Evolutionary conservation across 2,888 invertebrate genomes (phyloP), one percentile per base, ranked within the genome.

Genomic region (Halocaridina rubra): DNA sequence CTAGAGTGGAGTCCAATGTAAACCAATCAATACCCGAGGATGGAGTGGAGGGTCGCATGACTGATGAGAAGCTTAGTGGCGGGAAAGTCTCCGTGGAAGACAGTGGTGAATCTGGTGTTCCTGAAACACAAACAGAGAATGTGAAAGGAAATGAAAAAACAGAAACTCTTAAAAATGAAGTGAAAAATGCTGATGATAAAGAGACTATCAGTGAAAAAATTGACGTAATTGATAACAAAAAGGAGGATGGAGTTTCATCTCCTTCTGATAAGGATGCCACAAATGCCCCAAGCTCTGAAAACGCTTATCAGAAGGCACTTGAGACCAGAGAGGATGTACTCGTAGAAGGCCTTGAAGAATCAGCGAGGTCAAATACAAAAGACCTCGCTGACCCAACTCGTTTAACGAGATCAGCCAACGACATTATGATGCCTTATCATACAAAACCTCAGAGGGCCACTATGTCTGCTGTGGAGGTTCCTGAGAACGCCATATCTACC

Each of bases 11-110:
- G 78, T 13, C 78, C 72, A 10, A 27, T 29, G 32, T 53, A 27
- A 61, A 69, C 82, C 82, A 84, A 84, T 84, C 82, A 84, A 84
- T 84, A 84, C 71, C 72, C 39, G 33, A 22, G 82, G 78, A 84
- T 72, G 82, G 82, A 33, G 82, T 19, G 27, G 72, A 33, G 72
- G 72, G 59, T 39, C 71, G 82, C 82, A 67, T 64, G 72, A 53
- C 32, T 24, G 59, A 61, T 71, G 78, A 61, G 82, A 75, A 75
- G 76, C 61, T 39, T 80, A 69, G 82, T 78, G 82, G 82, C 78
- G 82, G 82, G 59, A 72, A 84, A 72, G 59, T 30, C 78, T n/a
- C 82, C 1, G 19, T 32, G 61, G 32, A 27, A 30, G 72, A 27
- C 77, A 84, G 82, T 84, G 78, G 39, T 77, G 71, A 22, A 61